These are phyloP conservation scores for Malurus melanocephalus DNA, from an alignment of 2,113 vertebrate genomes.

Conservation along the genomic window DNA sequence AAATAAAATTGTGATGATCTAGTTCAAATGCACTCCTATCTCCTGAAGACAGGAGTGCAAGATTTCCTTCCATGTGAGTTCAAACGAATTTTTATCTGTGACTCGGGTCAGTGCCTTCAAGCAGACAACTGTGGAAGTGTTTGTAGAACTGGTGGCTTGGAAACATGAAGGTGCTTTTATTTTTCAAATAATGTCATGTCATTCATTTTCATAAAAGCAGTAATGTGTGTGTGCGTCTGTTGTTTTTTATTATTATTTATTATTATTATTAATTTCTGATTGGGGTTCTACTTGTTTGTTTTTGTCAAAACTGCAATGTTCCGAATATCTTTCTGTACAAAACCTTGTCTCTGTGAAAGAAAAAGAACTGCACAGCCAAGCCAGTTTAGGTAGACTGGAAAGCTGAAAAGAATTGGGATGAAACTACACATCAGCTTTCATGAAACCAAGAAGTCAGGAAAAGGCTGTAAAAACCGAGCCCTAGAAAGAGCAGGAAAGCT, in stretches of 20 bases:
- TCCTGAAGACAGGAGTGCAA: neutral
- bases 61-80: neutral
- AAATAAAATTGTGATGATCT: neutral
- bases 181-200: neutral
- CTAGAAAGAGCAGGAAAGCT: neutral
- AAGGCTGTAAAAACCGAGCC: neutral
- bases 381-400: neutral
- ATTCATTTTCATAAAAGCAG: neutral
- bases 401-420: neutral
- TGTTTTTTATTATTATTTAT: neutral
- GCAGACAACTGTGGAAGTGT: neutral
- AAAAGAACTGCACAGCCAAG: neutral
- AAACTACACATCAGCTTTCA: neutral
- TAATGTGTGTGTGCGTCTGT: rapidly evolving
- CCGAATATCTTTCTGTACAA: neutral
- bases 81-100: neutral
- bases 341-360: neutral
- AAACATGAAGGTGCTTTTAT: neutral
- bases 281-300: neutral
- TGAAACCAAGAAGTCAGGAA: neutral
- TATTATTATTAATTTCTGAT: neutral
- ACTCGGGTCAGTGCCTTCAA: neutral
- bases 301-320: neutral
- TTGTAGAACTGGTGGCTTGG: neutral
- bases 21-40: neutral